phyloP scores from a whole-genome alignment of 2,888 invertebrate genomes.

The Slavum lentiscoides region DNA sequence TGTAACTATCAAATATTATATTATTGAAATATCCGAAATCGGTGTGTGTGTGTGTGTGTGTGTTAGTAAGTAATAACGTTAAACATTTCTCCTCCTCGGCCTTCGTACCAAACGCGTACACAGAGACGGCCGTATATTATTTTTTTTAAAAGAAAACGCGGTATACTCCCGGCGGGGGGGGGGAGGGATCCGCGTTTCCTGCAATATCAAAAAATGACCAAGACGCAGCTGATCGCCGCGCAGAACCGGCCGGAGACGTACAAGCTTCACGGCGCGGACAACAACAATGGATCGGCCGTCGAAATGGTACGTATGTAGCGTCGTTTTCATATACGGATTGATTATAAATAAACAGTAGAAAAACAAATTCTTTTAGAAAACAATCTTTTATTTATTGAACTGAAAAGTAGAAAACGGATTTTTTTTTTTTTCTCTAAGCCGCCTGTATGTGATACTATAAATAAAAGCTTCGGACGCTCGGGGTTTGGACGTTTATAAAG shows the following conservation, averaged over 20 bases:
- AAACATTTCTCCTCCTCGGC: neutral
- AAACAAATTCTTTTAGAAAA: too few species aligned
- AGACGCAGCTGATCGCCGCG: neutral
- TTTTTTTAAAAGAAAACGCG: too few species aligned
- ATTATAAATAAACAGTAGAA: too few species aligned
- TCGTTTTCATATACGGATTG: neutral
- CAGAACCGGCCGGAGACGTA: neutral
- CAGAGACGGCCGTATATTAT: neutral
- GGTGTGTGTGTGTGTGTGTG: neutral
- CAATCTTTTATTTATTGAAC: too few species aligned
- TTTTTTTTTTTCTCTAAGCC: too few species aligned
- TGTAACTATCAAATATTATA: neutral
- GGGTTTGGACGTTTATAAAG: too few species aligned
- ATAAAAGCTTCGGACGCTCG: too few species aligned
- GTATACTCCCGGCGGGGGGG: too few species aligned
- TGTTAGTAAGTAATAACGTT: neutral
- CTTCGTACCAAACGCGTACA: neutral
- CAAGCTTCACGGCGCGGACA: neutral
- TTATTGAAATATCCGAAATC: too few species aligned
- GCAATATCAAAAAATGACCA: neutral
- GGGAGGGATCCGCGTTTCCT: too few species aligned
- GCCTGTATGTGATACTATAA: too few species aligned
- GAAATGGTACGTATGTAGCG: conserved; percentile 21
- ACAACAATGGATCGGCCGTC: conserved; percentile 8
- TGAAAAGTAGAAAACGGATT: too few species aligned